phyloP scores from a whole-genome alignment of 2,797 vertebrate species.

The Lacerta viridis region DNA sequence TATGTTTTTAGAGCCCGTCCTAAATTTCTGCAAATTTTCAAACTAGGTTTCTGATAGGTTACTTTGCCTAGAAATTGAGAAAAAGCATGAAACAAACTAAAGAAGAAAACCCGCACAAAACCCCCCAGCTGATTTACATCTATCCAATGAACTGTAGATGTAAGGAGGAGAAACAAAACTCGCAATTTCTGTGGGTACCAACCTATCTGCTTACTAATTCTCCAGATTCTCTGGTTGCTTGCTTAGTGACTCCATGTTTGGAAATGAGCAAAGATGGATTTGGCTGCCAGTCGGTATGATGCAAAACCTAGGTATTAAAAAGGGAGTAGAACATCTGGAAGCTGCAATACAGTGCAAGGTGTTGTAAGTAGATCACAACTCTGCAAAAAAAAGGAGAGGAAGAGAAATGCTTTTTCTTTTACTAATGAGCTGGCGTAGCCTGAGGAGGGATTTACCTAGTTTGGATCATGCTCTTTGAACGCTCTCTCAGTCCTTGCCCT shows the following conservation, averaged over 20 bases:
- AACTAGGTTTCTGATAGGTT: not conserved
- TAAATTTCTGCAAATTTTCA: constrained; percentile 2
- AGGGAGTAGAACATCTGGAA: not conserved
- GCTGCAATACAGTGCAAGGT: not conserved
- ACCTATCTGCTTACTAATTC: not conserved
- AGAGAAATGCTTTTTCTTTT: not conserved
- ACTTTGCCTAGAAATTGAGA: not conserved
- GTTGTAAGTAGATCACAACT: not conserved
- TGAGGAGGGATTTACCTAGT: constrained; percentile 50
- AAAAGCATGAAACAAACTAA: not conserved
- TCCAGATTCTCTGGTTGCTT: not conserved
- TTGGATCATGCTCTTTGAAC: constrained; percentile 26
- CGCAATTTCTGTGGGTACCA: not conserved
- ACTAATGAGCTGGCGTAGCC: constrained; percentile 38
- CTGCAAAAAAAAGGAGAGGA: not conserved
- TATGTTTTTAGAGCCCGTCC: not conserved
- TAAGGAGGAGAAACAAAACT: not conserved
- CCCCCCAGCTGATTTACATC: not conserved
- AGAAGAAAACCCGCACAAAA: not conserved
- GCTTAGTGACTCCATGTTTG: constrained; percentile 33
- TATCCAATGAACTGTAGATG: not conserved
- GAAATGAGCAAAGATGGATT: not conserved
- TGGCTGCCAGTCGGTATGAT: not conserved
- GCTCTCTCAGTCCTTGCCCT: not conserved
- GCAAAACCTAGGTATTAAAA: not conserved